A percentile compares a stretch with the other conserved stretches of the same genome.
These are phyloP conservation scores for Podargus strigoides DNA, from an alignment of 2,797 vertebrate species.

Conservation along the genomic window DNA sequence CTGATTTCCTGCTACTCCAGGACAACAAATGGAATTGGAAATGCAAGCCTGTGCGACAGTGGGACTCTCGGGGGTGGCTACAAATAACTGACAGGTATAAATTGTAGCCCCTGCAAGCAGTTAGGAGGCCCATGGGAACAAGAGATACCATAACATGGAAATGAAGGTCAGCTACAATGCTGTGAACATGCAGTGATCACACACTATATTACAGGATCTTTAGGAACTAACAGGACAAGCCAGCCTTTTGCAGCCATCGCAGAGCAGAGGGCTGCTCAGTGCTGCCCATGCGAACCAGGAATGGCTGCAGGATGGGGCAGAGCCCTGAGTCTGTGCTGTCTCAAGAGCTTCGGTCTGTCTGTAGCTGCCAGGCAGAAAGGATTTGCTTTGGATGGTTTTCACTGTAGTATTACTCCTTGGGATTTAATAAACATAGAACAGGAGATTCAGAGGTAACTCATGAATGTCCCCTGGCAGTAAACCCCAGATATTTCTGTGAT, in stretches of 20 bases:
- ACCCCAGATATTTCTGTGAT: neutral
- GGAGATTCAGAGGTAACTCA: neutral
- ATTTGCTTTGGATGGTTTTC: neutral
- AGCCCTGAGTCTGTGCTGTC: neutral
- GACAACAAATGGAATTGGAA: neutral
- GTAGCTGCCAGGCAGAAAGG: neutral
- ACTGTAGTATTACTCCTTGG: neutral
- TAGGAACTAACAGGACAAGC: neutral
- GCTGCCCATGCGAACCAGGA: neutral
- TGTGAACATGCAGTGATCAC: neutral
- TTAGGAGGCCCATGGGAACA: neutral
- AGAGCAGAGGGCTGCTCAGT: neutral
- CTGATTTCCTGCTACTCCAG: neutral
- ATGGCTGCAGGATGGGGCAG: neutral
- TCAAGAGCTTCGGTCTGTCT: rapidly evolving
- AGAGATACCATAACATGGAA: constrained; percentile 13
- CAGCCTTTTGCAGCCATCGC: rapidly evolving
- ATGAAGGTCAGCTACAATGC: constrained; percentile 13
- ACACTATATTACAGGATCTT: neutral
- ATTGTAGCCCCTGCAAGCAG: constrained; percentile 6
- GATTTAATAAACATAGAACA: neutral
- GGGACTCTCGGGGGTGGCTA: neutral
- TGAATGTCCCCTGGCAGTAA: neutral
- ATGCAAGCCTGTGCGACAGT: neutral
- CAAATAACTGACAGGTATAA: constrained; percentile 11